Evolutionary conservation across 2,888 invertebrate species (phyloP).

Genomic region (Macrosiphum euphorbiae): DNA sequence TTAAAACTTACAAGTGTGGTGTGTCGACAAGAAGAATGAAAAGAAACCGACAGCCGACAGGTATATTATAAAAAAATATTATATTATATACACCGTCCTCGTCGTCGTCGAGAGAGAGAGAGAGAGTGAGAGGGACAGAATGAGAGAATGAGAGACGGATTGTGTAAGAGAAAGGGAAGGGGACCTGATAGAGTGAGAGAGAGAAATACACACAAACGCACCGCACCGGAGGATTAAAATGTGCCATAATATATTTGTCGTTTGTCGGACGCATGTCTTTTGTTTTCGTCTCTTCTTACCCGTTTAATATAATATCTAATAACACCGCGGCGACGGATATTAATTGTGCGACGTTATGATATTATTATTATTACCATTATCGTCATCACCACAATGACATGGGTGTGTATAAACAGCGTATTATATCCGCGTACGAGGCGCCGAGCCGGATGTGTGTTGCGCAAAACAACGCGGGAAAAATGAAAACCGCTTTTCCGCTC

Average conservation of each 20-base stretch:
- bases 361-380: constrained; percentile 1
- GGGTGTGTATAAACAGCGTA: neutral
- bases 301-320: constrained; percentile 12
- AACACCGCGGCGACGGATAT: neutral
- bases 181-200: neutral
- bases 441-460: neutral
- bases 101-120: neutral
- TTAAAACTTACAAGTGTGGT: neutral
- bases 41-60: constrained; percentile 1
- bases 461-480: neutral
- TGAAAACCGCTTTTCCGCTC: neutral
- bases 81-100: neutral
- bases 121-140: neutral
- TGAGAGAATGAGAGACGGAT: neutral
- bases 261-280: neutral
- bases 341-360: neutral
- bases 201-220: neutral
- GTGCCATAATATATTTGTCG: constrained; percentile 34
- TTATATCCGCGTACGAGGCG: neutral
- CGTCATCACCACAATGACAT: neutral
- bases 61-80: neutral
- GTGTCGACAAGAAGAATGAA: neutral
- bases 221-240: constrained; percentile 23
- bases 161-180: neutral
- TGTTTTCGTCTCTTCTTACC: neutral